Base-by-base conservation (phyloP, 2,113 vertebrate species). In the Microtus oregoni region DNA sequence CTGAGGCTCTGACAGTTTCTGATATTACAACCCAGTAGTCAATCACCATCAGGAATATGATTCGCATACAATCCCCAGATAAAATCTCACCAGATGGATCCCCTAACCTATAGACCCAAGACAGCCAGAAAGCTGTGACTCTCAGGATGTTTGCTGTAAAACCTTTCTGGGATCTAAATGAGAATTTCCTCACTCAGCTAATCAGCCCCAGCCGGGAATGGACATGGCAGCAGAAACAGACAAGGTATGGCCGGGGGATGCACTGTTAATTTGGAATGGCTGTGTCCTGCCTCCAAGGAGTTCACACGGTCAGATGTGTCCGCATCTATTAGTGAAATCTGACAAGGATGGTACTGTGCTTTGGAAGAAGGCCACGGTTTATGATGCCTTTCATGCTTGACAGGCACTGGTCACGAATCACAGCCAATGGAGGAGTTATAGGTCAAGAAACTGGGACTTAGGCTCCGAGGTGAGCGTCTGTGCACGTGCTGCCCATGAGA, bases 181-280 rank as follows among this genome's bases (percentile, higher is more conserved):
- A 81, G 26, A 58, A 58, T 95, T 97, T 97, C 96, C 96, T 97
- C 0, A 19, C 90, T 97, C 86, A 88, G 95, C 97, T 98, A 98
- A 99, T 98, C 93, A 98, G 97, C 91, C 98, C 98, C 98, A 98
- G 98, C 98, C 98, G 98, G 98, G 95, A 97, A 98, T 55, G 94
- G 97, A 98, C 96, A 87, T 94, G 98, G 97, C 97, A 96, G 97
- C 81, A 95, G 97, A 96, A 97, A 97, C 96, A 95, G 98, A 98
- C 98, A 92, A 96, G 96, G 70, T 92, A 97, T 91, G 97, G 96
- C 94, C 94, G 97, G 97, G 98, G 97, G 98, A 95, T 97, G 93
- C 96, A 98, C 96, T 98, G 98, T 98, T 98, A 98, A 98, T 98
- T 98, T 98, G 98, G 95, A 99, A 98, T 98, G 98, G 98, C 98